Conservation (phyloP, 2,113 vertebrate genomes). For the Acrocephalus kingi region DNA sequence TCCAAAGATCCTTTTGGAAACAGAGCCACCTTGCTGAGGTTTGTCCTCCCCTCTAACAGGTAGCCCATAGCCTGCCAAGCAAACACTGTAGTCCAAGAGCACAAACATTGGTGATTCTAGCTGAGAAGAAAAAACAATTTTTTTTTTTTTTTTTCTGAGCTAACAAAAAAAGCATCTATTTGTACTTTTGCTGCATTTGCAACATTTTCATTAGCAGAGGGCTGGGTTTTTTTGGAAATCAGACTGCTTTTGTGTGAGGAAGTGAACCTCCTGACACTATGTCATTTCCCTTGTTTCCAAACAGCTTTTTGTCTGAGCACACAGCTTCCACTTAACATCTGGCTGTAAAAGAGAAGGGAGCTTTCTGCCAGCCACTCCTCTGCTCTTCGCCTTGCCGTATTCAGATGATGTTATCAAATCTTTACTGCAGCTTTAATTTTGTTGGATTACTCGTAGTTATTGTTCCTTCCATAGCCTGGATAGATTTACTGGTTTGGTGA, state of each 20-base stretch:
- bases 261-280: slow-evolving; percentile 51
- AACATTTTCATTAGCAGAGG: slow-evolving; percentile 23
- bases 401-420: not conserved
- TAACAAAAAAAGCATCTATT: not conserved
- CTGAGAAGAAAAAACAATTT: not conserved
- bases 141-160: not conserved
- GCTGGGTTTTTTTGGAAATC: slow-evolving; percentile 8
- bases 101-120: fast-evolving
- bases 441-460: not conserved
- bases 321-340: slow-evolving; percentile 1
- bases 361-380: not conserved
- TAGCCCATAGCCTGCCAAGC: not conserved
- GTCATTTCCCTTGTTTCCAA: slow-evolving; percentile 63
- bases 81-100: not conserved
- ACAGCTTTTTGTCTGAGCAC: not conserved
- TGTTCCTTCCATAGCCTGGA: not conserved
- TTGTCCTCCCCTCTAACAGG: not conserved
- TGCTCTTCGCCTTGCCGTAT: not conserved
- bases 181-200: not conserved
- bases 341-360: not conserved
- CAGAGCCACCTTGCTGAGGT: not conserved
- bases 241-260: slow-evolving; percentile 45
- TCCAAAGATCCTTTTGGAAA: not conserved
- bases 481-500: not conserved
- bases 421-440: not conserved